phyloP scores from a whole-genome alignment of 2,113 vertebrate genomes.

The Corvus hawaiiensis region DNA sequence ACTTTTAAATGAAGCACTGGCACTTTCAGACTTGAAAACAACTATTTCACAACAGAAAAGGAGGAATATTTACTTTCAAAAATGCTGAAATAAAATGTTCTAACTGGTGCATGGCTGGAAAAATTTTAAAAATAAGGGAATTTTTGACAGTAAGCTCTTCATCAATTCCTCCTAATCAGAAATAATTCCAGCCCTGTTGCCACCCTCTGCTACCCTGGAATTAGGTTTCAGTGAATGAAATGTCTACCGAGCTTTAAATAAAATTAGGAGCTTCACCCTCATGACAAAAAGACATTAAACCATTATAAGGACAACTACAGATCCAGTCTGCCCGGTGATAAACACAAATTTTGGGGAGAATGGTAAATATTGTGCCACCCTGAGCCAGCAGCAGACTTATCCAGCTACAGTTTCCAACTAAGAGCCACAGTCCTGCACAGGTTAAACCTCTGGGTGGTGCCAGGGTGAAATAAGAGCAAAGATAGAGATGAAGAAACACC shows the following conservation, averaged over 20 bases:
- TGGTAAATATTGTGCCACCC: not conserved
- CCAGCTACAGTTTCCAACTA: not conserved
- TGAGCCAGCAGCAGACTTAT: not conserved
- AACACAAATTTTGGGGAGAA: not conserved
- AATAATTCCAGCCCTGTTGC: not conserved
- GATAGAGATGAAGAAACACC: not conserved
- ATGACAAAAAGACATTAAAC: not conserved
- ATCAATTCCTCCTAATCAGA: not conserved
- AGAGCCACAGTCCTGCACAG: not conserved
- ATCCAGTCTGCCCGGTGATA: not conserved
- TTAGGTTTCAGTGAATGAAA: not conserved
- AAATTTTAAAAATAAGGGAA: not conserved
- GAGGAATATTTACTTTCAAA: not conserved
- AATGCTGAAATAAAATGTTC: not conserved
- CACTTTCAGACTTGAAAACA: not conserved
- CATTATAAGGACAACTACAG: not conserved
- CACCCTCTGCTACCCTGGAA: not conserved
- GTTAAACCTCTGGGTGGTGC: not conserved
- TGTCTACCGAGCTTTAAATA: not conserved
- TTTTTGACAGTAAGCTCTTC: not conserved
- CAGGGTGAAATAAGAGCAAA: not conserved
- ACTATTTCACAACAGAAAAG: not conserved
- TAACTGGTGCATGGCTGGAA: not conserved
- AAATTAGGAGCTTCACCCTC: not conserved
- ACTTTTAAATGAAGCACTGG: not conserved